These are phyloP conservation scores for Drosophila ustulata DNA, from an alignment of 2,888 invertebrate species.

Conservation along the genomic window DNA sequence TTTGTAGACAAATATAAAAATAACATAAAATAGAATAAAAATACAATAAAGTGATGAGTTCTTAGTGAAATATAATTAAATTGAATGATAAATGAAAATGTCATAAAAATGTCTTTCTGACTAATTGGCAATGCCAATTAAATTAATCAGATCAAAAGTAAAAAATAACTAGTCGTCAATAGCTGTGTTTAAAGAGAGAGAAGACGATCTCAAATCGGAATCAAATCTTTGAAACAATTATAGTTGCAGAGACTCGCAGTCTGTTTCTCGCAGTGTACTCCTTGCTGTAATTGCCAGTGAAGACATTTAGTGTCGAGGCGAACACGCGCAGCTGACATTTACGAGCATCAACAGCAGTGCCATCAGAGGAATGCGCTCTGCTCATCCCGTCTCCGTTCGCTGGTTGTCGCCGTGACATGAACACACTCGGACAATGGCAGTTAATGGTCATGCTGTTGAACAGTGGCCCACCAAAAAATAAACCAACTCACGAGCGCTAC, in stretches of 20 bases:
- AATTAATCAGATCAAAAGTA: no score
- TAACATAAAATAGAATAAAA: no score
- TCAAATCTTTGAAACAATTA: no score
- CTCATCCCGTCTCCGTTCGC: neutral
- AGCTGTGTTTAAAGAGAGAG: no score
- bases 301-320: constrained; percentile 77
- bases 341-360: constrained; percentile 77
- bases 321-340: constrained; percentile 80
- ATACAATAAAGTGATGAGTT: no score
- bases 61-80: no score
- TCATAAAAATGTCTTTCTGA: no score
- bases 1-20: no score
- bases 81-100: no score
- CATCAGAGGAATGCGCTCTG: constrained; percentile 30
- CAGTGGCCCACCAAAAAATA: constrained; percentile 67
- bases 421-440: constrained; percentile 71
- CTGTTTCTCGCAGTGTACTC: constrained; percentile 11
- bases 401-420: constrained; percentile 66
- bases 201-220: no score
- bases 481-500: constrained; percentile 78
- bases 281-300: constrained; percentile 81
- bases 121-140: no score
- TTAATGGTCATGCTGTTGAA: constrained; percentile 73
- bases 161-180: no score
- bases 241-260: neutral